phyloP scores from a whole-genome alignment of 2,797 vertebrate species.

The Brotula barbata region DNA sequence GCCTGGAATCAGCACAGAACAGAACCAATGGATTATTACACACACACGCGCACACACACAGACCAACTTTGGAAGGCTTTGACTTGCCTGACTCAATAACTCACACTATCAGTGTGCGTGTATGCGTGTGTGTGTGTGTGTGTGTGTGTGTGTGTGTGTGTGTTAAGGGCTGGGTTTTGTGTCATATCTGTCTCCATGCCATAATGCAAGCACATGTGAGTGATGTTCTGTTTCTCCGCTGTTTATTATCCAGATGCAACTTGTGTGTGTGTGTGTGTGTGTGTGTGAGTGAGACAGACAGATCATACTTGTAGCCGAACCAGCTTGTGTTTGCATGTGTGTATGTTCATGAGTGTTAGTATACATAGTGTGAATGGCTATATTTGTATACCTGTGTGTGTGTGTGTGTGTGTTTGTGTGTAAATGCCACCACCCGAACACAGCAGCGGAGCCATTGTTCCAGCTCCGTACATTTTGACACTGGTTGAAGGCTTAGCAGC shows the following conservation, averaged over 20 bases:
- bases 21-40: conserved; percentile 97
- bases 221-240: conserved; percentile 59
- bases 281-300: conserved; percentile 22
- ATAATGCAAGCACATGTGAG: conserved; percentile 70
- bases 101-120: conserved; percentile 45
- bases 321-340: conserved; percentile 42
- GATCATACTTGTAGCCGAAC: conserved; percentile 27
- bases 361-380: conserved; percentile 39
- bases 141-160: no score
- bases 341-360: conserved; percentile 26
- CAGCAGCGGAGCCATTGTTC: conserved; percentile 81
- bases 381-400: conserved; percentile 40
- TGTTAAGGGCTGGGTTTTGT: conserved; percentile 52
- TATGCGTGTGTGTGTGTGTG: conserved; percentile 33
- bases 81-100: conserved; percentile 75
- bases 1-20: conserved; percentile 94
- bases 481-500: conserved; percentile 78
- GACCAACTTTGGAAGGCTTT: conserved; percentile 71
- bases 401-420: conserved; percentile 13
- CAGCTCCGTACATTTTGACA: conserved; percentile 77
- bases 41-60: conserved; percentile 37
- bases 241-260: conserved; percentile 56
- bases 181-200: conserved; percentile 63
- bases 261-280: conserved; percentile 25
- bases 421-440: conserved; percentile 61